A percentile compares a stretch with the other conserved stretches of the same genome.
Conservation (phyloP, 2,888 invertebrate species). For the Psococerastis gibbosa region DNA sequence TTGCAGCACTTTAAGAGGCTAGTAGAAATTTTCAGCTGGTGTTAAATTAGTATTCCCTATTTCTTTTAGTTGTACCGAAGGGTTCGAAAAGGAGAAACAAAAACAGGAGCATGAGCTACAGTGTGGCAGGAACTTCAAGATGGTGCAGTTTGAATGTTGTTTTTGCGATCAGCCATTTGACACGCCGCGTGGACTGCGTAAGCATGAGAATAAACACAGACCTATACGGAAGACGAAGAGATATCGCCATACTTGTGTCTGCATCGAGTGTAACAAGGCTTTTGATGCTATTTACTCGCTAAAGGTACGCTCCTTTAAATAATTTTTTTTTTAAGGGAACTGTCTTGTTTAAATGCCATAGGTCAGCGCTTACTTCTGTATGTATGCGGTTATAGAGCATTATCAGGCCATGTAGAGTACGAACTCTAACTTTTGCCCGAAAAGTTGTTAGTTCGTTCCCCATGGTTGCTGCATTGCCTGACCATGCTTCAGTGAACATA, state of each 20-base stretch:
- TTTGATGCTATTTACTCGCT: constrained; percentile 7
- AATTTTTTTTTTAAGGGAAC: too few relatives aligned
- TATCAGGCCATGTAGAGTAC: too few relatives aligned
- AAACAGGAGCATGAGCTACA: constrained; percentile 5
- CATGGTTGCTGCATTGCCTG: too few relatives aligned
- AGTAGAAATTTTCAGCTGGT: neutral
- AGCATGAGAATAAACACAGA: constrained; percentile 8
- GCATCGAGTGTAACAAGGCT: constrained; percentile 7
- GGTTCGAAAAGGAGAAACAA: constrained; percentile 6
- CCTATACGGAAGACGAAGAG: constrained; percentile 7
- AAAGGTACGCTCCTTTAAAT: too few relatives aligned
- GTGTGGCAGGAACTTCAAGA: constrained; percentile 1
- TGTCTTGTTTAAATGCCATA: too few relatives aligned
- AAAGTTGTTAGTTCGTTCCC: too few relatives aligned
- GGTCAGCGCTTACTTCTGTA: too few relatives aligned
- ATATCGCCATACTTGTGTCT: constrained; percentile 6
- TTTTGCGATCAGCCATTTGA: constrained; percentile 7
- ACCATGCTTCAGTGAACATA: too few relatives aligned
- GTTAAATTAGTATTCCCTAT: neutral
- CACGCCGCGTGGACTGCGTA: neutral
- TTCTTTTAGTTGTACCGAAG: constrained; percentile 3
- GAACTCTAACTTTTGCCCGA: too few relatives aligned
- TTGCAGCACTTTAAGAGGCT: too few relatives aligned
- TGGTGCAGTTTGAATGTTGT: constrained; percentile 1
- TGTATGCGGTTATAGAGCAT: too few relatives aligned